These are phyloP conservation scores for Frankliniella fusca DNA, from an alignment of 2,888 invertebrate genomes.

Conservation along the genomic window DNA sequence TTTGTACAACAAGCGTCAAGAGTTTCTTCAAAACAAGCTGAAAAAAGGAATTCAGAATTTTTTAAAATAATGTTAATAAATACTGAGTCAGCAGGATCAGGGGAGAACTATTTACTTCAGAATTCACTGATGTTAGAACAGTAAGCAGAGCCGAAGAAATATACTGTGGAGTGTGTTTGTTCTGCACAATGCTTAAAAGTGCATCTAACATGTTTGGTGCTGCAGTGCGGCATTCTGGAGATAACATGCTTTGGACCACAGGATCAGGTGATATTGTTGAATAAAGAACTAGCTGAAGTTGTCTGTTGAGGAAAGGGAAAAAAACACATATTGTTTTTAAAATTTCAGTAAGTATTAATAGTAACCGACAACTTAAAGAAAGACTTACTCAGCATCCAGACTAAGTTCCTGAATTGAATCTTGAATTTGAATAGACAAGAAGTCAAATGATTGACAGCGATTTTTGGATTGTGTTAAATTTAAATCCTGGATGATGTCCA, in stretches of 20 bases:
- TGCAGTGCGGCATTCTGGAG: neutral
- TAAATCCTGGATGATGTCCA: slow-evolving; percentile 53
- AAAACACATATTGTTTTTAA: neutral
- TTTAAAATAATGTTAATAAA: slow-evolving; percentile 39
- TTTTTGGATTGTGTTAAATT: slow-evolving; percentile 31
- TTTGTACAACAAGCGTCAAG: neutral
- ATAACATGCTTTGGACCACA: slow-evolving; percentile 43
- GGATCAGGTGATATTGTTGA: slow-evolving; percentile 57
- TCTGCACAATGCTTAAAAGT: neutral
- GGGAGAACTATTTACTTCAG: slow-evolving; percentile 36
- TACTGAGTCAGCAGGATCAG: neutral
- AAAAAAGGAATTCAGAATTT: neutral
- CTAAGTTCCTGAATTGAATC: slow-evolving; percentile 35
- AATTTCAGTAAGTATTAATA: neutral
- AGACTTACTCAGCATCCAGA: slow-evolving; percentile 39
- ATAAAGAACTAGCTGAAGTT: slow-evolving; percentile 53
- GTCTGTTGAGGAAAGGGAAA: slow-evolving; percentile 35
- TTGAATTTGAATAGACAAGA: slow-evolving; percentile 28
- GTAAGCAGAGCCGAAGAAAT: slow-evolving; percentile 39
- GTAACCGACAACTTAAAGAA: neutral
- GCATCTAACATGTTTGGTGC: neutral
- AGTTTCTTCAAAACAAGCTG: slow-evolving; percentile 1
- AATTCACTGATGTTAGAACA: slow-evolving; percentile 39
- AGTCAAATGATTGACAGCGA: neutral
- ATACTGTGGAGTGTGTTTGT: slow-evolving; percentile 38